Evolutionary conservation across 2,113 vertebrate species (phyloP).

Genomic region (Cervus canadensis): DNA sequence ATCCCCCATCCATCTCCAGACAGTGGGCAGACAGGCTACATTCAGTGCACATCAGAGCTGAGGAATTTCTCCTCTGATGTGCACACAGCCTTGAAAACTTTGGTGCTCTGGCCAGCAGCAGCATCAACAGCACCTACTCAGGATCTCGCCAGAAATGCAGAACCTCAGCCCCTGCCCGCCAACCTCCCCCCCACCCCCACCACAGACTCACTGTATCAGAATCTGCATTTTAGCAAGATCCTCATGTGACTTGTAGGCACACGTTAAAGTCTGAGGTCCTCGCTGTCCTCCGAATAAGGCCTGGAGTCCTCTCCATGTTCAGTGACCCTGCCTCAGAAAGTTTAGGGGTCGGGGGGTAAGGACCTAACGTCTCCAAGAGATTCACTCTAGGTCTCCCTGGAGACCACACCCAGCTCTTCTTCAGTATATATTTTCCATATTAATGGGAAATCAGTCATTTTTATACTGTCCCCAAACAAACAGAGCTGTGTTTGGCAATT

Average conservation of each 20-base stretch:
- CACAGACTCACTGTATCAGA: background rate
- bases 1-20: background rate
- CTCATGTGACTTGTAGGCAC: background rate
- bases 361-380: background rate
- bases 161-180: background rate
- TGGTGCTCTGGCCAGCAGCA: background rate
- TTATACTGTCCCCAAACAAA: background rate
- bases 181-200: fast-evolving
- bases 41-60: background rate
- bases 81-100: background rate
- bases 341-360: background rate
- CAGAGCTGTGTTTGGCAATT: background rate
- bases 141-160: background rate
- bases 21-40: background rate
- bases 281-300: background rate
- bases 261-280: background rate
- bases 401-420: background rate
- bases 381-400: background rate
- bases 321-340: background rate
- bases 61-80: background rate
- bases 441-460: background rate
- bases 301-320: background rate
- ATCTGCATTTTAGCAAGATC: background rate
- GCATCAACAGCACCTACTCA: fast-evolving
- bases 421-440: background rate